Conservation (phyloP, 2,888 invertebrate species). For the Tolmerus cingulatus region DNA sequence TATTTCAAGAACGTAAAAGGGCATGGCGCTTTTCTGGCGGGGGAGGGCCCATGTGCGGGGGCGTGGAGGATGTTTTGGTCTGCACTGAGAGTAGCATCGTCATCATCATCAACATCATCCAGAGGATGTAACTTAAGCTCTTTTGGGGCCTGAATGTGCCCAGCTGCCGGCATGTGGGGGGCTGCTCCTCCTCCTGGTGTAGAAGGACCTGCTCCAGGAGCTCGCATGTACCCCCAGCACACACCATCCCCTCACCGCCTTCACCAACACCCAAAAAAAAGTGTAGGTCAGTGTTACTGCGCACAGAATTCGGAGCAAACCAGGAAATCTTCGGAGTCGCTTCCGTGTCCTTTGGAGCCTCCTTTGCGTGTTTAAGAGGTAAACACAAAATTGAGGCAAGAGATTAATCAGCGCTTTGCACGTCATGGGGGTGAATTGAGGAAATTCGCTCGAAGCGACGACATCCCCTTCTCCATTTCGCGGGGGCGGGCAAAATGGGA, state of each 20-base stretch:
- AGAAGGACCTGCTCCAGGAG: background rate
- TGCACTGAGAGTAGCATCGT: background rate
- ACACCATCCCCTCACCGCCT: background rate
- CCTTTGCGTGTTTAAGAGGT: background rate
- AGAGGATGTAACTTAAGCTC: background rate
- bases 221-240: background rate
- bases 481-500: background rate
- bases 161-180: background rate
- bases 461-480: background rate
- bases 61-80: conserved; percentile 7
- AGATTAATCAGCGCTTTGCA: background rate
- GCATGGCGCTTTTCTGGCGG: background rate
- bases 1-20: conserved; percentile 31
- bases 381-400: background rate
- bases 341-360: background rate
- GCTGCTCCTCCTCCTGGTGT: background rate
- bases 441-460: background rate
- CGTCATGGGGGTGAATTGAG: background rate
- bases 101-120: background rate
- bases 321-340: conserved; percentile 8
- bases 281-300: conserved; percentile 41
- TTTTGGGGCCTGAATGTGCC: background rate
- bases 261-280: background rate
- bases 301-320: conserved; percentile 1
- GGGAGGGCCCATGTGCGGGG: background rate